These are phyloP conservation scores for Nysson spinosus DNA, from an alignment of 2,888 invertebrate genomes.

Conservation along the genomic window DNA sequence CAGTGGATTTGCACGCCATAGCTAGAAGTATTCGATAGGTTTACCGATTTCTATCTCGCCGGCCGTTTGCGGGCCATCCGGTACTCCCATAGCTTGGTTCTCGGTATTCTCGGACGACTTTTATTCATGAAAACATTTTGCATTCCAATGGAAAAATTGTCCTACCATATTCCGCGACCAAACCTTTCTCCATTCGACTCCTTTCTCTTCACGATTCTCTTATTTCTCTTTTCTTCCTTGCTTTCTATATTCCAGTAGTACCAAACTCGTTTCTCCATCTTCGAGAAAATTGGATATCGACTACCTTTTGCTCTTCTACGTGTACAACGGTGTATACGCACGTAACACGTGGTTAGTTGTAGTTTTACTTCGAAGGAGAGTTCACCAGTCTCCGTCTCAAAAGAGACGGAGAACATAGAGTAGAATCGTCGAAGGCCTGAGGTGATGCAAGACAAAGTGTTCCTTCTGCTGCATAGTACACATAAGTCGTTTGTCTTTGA, in stretches of 20 bases:
- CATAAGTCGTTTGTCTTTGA: conserved; percentile 36
- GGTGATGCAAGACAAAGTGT: background rate
- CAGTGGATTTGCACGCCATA: conserved; percentile 34
- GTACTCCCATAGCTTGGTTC: too few relatives aligned
- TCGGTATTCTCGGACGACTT: conserved; percentile 44
- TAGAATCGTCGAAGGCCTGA: background rate
- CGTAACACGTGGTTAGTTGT: background rate
- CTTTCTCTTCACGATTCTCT: background rate
- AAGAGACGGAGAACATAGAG: background rate
- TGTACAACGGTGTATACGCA: background rate
- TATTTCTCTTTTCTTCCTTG: background rate
- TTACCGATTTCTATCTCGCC: conserved; percentile 7
- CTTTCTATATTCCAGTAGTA: conserved; percentile 1
- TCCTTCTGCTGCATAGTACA: conserved; percentile 2
- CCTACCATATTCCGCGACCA: conserved; percentile 1
- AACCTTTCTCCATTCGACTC: background rate
- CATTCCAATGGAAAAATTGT: conserved; percentile 69
- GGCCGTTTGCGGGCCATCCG: conserved; percentile 7
- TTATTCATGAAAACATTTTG: conserved; percentile 73
- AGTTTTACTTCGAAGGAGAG: background rate
- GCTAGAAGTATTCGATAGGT: background rate
- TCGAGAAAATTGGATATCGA: conserved; percentile 46
- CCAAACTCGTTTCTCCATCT: conserved; percentile 32
- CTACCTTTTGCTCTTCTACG: conserved; percentile 13
- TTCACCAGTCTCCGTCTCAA: too few relatives aligned